Evolutionary conservation across 2,797 vertebrate species (phyloP).

Genomic region (Sebastes umbrosus): DNA sequence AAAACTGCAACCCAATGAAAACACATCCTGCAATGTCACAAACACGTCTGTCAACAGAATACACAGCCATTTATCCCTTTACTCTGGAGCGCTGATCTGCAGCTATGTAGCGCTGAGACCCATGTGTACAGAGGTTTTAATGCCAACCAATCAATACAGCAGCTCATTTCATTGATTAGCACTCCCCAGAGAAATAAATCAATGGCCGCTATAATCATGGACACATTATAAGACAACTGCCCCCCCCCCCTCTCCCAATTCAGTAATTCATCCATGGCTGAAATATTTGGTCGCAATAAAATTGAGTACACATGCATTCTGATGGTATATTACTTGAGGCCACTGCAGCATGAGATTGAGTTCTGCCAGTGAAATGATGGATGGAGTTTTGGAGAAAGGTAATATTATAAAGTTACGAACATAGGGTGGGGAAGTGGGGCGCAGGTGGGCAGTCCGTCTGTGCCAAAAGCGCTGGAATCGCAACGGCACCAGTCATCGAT

Average conservation of each 20-base stretch:
- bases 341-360: conserved; percentile 10
- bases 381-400: conserved; percentile 23
- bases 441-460: conserved; percentile 94
- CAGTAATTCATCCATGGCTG: neutral
- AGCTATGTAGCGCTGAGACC: neutral
- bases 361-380: conserved; percentile 38
- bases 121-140: neutral
- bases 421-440: conserved; percentile 93
- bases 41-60: conserved; percentile 16
- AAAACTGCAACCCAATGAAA: conserved; percentile 16
- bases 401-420: conserved; percentile 77
- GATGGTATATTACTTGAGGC: neutral
- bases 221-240: neutral
- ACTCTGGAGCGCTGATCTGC: neutral
- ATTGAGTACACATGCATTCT: neutral
- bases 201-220: neutral
- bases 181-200: neutral
- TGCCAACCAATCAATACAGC: conserved; percentile 16
- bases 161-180: conserved; percentile 34
- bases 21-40: conserved; percentile 15
- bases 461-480: conserved; percentile 93
- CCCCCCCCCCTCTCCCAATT: neutral
- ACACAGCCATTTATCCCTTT: neutral
- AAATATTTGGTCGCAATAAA: neutral
- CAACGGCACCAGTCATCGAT: conserved; percentile 99